phyloP scores from a whole-genome alignment of 2,113 vertebrate genomes.

The Ictalurus punctatus region DNA sequence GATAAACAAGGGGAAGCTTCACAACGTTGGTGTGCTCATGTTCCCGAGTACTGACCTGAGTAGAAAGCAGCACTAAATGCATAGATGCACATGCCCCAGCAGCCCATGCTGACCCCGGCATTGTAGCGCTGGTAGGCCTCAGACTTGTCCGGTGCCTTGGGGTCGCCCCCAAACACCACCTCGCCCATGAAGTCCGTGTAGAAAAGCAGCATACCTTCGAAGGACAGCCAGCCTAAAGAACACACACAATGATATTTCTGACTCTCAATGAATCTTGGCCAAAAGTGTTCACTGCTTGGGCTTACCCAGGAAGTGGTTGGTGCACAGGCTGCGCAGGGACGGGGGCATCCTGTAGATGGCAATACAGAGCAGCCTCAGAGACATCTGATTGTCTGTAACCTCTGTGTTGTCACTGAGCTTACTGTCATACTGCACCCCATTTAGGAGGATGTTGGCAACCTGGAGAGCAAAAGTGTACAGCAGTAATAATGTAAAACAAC shows the following conservation, averaged over 20 bases:
- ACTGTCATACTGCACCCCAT: slow-evolving; percentile 92
- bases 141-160: slow-evolving; percentile 87
- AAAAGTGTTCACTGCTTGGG: neutral
- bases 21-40: neutral
- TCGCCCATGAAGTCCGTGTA: slow-evolving; percentile 99
- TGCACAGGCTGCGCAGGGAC: slow-evolving; percentile 89
- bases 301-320: slow-evolving; percentile 98
- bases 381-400: slow-evolving; percentile 81
- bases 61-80: slow-evolving; percentile 97
- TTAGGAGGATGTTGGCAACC: slow-evolving; percentile 96
- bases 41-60: slow-evolving; percentile 79
- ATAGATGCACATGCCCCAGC: slow-evolving; percentile 99
- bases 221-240: slow-evolving; percentile 89
- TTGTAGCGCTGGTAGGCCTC: slow-evolving; percentile 92
- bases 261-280: neutral
- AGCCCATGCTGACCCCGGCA: slow-evolving; percentile 92
- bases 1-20: neutral
- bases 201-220: slow-evolving; percentile 97
- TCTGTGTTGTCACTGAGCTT: slow-evolving; percentile 81
- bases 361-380: slow-evolving; percentile 83
- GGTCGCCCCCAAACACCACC: slow-evolving; percentile 92
- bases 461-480: slow-evolving; percentile 58
- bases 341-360: slow-evolving; percentile 95
- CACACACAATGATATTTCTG: neutral
- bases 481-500: neutral